Evolutionary conservation across 1,140 invertebrate genomes (phyloP), one percentile per base, ranked within the genome.

Genomic region (Drosophila rufa): DNA sequence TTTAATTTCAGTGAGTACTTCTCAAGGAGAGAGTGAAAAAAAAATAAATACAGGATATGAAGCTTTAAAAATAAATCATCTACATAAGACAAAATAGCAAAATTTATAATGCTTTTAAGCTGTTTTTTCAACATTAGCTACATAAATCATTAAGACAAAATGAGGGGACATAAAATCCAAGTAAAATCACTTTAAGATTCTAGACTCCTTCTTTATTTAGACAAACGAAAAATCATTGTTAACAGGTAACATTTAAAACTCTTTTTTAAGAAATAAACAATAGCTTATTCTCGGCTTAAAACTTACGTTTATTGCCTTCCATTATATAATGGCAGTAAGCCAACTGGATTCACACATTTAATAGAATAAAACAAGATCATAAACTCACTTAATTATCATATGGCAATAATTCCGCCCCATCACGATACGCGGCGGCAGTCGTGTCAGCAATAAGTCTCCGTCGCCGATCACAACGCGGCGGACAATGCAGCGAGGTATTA

Each of bases 401-500:
- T 22, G 42, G 33, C 51, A 7, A 58, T 73, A 40, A 73, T 70
- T 12, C n/a, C 53, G 47, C 60, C 40, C 55, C 68, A 74, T 74
- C 70, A 43, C 46, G 70, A 74, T 74, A 74, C 27, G 51, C 53
- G 30, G 51, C 53, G 30, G 3, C 51, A 11, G 55, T 60, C 70
- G 67, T 74, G 70, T 73, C 38, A 30, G 68, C 70, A 59, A 74
- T 73, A 73, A 73, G 53, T 73, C 70, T 74, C 67, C 51, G 42
- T 45, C 36, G 43, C 50, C 75, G 60, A 57, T 79, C 53, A 22
- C 51, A 55, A 19, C 51, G 45, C 38, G 42, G 36, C 45, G 59
- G 25, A 58, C 50, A 67, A 59, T 79, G 76, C 80, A 83, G 76
- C 66, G 70, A 66, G 57, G 77, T 78, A 84, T 87, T 87, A 84